Conservation (phyloP, 2,797 vertebrate genomes). For the Mycteria americana region DNA sequence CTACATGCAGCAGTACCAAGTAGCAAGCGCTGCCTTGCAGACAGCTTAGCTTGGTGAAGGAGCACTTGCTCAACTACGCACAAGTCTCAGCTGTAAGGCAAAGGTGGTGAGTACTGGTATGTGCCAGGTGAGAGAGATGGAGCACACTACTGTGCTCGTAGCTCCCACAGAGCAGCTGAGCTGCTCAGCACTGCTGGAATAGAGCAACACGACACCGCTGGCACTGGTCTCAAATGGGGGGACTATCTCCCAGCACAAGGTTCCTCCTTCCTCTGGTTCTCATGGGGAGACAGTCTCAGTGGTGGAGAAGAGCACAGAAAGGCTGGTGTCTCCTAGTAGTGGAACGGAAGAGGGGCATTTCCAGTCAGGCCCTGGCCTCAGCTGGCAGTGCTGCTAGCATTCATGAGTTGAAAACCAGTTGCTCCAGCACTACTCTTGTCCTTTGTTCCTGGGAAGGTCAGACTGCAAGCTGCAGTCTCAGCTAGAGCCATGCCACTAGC, state of each 20-base stretch:
- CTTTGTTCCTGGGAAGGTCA: neutral
- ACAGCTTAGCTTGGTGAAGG: neutral
- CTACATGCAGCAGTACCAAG: neutral
- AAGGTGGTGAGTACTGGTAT: neutral
- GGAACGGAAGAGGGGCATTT: neutral
- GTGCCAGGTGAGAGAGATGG: neutral
- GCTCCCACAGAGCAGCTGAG: neutral
- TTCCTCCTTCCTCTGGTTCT: neutral
- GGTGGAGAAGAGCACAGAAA: neutral
- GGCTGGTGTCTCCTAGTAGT: neutral
- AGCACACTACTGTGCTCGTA: neutral
- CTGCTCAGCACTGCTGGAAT: neutral
- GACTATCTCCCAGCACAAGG: too few species aligned
- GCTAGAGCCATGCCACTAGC: accelerated
- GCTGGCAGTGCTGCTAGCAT: neutral
- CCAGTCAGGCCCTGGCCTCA: neutral
- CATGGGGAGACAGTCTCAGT: neutral
- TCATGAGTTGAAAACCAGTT: neutral
- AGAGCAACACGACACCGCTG: neutral
- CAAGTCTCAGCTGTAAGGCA: neutral
- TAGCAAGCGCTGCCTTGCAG: neutral
- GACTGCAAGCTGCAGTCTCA: accelerated
- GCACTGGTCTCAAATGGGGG: neutral
- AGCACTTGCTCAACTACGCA: neutral
- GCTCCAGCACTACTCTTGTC: neutral